Evolutionary conservation across 2,888 invertebrate species (phyloP).

Genomic region (Archips xylosteana): DNA sequence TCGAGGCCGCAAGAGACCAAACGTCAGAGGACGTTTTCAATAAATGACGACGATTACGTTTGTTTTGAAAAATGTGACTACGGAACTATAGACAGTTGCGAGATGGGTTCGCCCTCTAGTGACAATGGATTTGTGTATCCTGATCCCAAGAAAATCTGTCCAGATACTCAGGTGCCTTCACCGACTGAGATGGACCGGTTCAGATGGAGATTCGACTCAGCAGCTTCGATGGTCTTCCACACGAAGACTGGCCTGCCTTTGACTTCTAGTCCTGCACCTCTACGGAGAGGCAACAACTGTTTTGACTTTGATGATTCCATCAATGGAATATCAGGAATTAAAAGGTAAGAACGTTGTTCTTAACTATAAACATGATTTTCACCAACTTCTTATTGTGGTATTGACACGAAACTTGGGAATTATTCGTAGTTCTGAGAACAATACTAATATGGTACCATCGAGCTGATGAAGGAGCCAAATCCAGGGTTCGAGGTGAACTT

Average conservation of each 20-base stretch:
- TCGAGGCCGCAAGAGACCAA: conserved; percentile 65
- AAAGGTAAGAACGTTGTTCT: conserved; percentile 84
- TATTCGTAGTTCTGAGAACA: too few relatives aligned
- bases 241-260: conserved; percentile 92
- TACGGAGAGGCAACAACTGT: conserved; percentile 90
- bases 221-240: conserved; percentile 94
- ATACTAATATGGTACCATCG: too few relatives aligned
- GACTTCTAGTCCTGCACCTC: conserved; percentile 94
- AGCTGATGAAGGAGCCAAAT: too few relatives aligned
- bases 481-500: too few relatives aligned
- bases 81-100: conserved; percentile 70
- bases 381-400: too few relatives aligned
- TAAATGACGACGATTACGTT: conserved; percentile 72
- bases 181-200: conserved; percentile 90
- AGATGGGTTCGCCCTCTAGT: conserved; percentile 64
- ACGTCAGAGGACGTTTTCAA: conserved; percentile 73
- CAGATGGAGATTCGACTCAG: conserved; percentile 90
- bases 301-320: conserved; percentile 95
- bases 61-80: conserved; percentile 79
- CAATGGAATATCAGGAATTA: conserved; percentile 91
- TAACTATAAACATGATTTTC: too few relatives aligned
- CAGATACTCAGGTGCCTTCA: conserved; percentile 86
- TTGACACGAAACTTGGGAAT: too few relatives aligned
- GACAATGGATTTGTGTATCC: conserved; percentile 63
- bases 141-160: conserved; percentile 53